phyloP scores from a whole-genome alignment of 2,888 invertebrate genomes.

The Mythimna albipuncta region DNA sequence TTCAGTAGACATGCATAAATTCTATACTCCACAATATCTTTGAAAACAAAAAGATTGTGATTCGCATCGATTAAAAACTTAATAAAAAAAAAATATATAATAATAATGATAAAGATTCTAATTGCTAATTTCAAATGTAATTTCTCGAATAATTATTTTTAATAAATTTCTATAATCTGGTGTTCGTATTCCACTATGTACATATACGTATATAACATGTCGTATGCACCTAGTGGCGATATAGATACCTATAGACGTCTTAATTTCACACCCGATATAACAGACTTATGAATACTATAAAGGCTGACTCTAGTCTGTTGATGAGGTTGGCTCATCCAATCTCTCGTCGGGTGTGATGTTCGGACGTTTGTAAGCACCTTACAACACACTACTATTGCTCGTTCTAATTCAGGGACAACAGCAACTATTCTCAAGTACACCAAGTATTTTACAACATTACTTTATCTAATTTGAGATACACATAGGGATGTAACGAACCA shows the following conservation, averaged over 20 bases:
- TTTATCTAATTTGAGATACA: slow-evolving; percentile 64
- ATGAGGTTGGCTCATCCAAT: background rate
- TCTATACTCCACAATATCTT: slow-evolving; percentile 37
- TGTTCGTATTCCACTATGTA: slow-evolving; percentile 75
- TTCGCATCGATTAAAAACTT: slow-evolving; percentile 45
- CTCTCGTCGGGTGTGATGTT: slow-evolving; percentile 26
- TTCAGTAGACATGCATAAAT: slow-evolving; percentile 53
- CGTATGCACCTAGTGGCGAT: slow-evolving; percentile 76
- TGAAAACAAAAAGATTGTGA: slow-evolving; percentile 38
- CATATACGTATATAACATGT: slow-evolving; percentile 71
- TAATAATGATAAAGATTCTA: slow-evolving; percentile 46
- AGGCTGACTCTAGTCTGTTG: background rate
- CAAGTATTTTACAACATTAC: slow-evolving; percentile 70
- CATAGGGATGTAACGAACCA: slow-evolving; percentile 57
- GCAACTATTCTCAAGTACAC: slow-evolving; percentile 65
- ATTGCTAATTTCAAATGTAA: slow-evolving; percentile 70
- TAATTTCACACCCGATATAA: slow-evolving; percentile 27
- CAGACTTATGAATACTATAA: background rate
- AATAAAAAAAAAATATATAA: slow-evolving; percentile 49
- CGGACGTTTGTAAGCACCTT: slow-evolving; percentile 49
- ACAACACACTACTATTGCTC: slow-evolving; percentile 64
- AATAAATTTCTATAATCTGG: slow-evolving; percentile 70
- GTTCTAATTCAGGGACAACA: slow-evolving; percentile 66
- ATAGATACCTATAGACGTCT: slow-evolving; percentile 59
- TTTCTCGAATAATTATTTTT: slow-evolving; percentile 60